Evolutionary conservation across 1,140 invertebrate genomes (phyloP).

Genomic region (Zaprionus taronus): DNA sequence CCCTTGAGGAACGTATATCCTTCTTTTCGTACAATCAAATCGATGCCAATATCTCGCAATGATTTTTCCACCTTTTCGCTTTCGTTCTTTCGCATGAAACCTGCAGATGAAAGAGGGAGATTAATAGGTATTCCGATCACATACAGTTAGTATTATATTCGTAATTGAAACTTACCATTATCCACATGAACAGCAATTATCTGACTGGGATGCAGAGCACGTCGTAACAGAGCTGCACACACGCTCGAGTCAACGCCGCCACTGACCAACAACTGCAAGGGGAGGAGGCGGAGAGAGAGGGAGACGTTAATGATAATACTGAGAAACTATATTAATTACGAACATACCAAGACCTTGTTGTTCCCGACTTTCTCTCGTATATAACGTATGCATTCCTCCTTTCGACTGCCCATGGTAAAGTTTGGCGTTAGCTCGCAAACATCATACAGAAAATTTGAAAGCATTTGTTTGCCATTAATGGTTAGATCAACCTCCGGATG

Average conservation of each 20-base stretch:
- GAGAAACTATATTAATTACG: background rate
- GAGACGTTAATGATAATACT: background rate
- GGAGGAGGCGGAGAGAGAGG: background rate
- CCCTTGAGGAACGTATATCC: constrained; percentile 91
- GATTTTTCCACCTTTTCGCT: constrained; percentile 94
- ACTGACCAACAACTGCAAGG: constrained; percentile 92
- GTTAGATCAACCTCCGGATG: constrained; percentile 98
- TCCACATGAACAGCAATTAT: constrained; percentile 99
- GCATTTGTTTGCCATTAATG: constrained; percentile 94
- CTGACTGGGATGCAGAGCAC: constrained; percentile 95
- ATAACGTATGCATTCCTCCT: constrained; percentile 96
- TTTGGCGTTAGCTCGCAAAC: constrained; percentile 93
- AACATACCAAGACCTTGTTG: constrained; percentile 96
- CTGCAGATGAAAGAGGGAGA: constrained; percentile 61
- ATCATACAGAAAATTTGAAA: constrained; percentile 97
- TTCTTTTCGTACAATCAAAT: constrained; percentile 92
- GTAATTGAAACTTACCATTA: constrained; percentile 88
- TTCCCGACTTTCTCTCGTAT: constrained; percentile 95
- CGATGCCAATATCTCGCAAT: constrained; percentile 93
- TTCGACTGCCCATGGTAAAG: constrained; percentile 95
- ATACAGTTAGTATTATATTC: no score
- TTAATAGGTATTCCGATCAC: background rate
- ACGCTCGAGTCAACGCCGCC: constrained; percentile 99
- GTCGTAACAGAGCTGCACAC: constrained; percentile 96
- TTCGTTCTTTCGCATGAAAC: constrained; percentile 99